Conservation (phyloP, 2,113 vertebrate genomes). For the Atrichornis clamosus region DNA sequence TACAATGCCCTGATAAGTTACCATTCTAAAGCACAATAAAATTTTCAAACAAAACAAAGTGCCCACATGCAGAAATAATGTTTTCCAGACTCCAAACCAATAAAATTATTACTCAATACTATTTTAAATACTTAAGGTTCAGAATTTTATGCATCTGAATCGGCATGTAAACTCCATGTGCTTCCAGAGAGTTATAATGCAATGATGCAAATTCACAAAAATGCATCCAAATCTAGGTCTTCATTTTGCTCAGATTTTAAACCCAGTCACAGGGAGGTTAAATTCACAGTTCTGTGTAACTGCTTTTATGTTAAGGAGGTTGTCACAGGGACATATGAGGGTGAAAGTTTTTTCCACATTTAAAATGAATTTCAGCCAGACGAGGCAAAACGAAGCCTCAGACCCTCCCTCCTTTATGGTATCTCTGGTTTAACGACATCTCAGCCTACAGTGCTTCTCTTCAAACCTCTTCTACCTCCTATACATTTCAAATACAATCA, state of each 20-base stretch:
- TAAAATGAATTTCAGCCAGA: background rate
- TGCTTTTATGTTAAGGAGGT: background rate
- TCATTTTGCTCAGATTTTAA: background rate
- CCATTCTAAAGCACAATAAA: background rate
- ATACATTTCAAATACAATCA: background rate
- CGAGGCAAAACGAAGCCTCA: background rate
- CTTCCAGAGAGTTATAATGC: background rate
- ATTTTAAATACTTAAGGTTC: background rate
- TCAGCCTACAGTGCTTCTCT: background rate
- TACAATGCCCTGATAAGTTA: background rate
- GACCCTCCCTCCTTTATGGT: background rate
- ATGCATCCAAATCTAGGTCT: background rate
- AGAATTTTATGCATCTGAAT: background rate
- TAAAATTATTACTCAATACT: background rate
- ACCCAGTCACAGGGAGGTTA: background rate
- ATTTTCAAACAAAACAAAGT: background rate
- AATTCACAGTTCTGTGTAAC: background rate
- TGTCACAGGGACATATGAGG: background rate
- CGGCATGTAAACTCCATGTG: rapidly evolving
- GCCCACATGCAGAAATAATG: background rate
- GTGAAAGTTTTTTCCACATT: background rate
- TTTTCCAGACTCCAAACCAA: background rate
- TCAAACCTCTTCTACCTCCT: background rate
- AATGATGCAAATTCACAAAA: background rate
- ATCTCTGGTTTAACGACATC: background rate